These are phyloP conservation scores for Polyommatus iphigenia DNA, from an alignment of 2,888 invertebrate genomes.

Conservation along the genomic window DNA sequence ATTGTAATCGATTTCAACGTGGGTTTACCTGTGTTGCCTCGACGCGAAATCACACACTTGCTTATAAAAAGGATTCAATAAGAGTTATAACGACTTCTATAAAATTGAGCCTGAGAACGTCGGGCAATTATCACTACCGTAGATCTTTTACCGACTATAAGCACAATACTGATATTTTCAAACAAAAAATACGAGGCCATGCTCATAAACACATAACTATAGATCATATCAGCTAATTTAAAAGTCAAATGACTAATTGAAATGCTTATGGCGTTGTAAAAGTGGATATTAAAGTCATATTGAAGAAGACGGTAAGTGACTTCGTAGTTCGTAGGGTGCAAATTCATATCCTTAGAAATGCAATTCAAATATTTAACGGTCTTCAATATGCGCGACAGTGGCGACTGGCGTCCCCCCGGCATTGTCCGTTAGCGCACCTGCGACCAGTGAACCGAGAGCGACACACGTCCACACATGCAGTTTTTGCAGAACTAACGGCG, in stretches of 20 bases:
- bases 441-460: slow-evolving; percentile 74
- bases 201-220: slow-evolving; percentile 11
- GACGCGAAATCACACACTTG: not conserved
- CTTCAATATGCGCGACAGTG: slow-evolving; percentile 32
- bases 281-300: not conserved
- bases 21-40: slow-evolving; percentile 9
- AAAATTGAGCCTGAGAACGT: not conserved
- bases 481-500: slow-evolving; percentile 37
- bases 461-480: slow-evolving; percentile 53
- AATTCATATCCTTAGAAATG: slow-evolving; percentile 15
- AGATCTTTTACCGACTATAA: not conserved
- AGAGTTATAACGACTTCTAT: not conserved
- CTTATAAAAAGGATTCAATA: not conserved
- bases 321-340: not conserved
- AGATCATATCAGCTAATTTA: not conserved
- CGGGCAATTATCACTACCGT: not conserved
- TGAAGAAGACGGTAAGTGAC: not conserved
- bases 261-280: not conserved
- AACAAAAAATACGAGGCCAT: slow-evolving; percentile 6
- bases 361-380: slow-evolving; percentile 38
- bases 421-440: slow-evolving; percentile 75
- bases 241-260: slow-evolving; percentile 11
- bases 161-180: not conserved
- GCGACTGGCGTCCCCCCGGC: slow-evolving; percentile 39
- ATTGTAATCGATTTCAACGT: slow-evolving; percentile 57